Evolutionary conservation across 1,140 invertebrate genomes (phyloP).

Genomic region (Dufourea novaeangliae): DNA sequence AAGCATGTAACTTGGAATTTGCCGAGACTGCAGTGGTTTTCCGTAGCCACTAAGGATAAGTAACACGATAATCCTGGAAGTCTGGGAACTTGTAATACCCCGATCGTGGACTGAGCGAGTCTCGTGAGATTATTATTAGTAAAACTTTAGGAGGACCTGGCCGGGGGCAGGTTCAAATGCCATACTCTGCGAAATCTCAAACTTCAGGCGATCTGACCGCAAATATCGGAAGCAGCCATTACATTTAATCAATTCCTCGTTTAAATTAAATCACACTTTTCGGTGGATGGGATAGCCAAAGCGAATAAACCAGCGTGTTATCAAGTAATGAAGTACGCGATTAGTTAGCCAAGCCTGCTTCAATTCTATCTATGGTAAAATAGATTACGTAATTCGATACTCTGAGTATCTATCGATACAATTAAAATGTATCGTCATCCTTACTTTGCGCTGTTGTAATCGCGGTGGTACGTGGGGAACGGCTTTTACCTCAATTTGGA

Average conservation of each 20-base stretch:
- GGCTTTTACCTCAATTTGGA: neutral
- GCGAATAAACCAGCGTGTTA: neutral
- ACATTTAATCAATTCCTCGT: neutral
- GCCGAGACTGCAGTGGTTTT: slow-evolving; percentile 6
- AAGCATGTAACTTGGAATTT: slow-evolving; percentile 26
- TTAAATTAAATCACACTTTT: neutral
- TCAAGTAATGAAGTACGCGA: neutral
- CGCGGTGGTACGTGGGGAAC: no score
- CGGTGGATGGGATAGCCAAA: neutral
- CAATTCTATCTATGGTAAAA: no score
- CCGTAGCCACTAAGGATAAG: slow-evolving; percentile 28
- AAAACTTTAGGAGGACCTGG: slow-evolving; percentile 4
- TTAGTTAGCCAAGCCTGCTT: neutral
- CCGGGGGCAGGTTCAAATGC: neutral
- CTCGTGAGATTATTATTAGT: slow-evolving; percentile 20
- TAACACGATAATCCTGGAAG: slow-evolving; percentile 40
- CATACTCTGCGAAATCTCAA: neutral
- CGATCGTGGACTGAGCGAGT: neutral
- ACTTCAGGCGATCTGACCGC: neutral
- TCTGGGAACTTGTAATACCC: slow-evolving; percentile 30
- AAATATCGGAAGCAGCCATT: neutral
- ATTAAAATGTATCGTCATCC: no score
- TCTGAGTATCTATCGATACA: no score
- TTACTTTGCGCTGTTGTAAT: no score
- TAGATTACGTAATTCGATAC: no score